Evolutionary conservation across 2,888 invertebrate genomes (phyloP).

Genomic region (Andrena dorsata): DNA sequence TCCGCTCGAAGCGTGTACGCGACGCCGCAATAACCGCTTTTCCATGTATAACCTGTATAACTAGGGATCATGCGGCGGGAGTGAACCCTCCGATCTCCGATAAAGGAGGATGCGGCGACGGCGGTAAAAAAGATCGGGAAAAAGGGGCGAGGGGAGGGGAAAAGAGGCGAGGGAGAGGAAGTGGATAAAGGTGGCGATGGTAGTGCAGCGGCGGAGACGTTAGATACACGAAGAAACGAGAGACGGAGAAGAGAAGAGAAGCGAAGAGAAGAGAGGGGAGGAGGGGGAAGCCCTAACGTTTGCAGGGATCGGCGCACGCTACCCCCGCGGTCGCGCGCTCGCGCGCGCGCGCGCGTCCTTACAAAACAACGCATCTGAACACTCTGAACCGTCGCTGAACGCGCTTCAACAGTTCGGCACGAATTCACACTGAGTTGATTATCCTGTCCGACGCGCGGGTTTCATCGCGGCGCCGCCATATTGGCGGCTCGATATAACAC

Average conservation of each 20-base stretch:
- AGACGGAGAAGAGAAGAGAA: constrained; percentile 30
- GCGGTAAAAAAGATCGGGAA: constrained; percentile 2
- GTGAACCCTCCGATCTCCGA: constrained; percentile 54
- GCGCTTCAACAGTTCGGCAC: constrained; percentile 77
- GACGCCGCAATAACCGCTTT: constrained; percentile 13
- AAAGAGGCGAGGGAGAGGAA: constrained; percentile 17
- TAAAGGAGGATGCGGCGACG: constrained; percentile 39
- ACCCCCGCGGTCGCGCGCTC: constrained; percentile 61
- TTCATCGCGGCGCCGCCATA: constrained; percentile 73
- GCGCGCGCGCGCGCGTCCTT: constrained; percentile 70
- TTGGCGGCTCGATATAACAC: constrained; percentile 73
- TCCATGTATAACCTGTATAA: constrained; percentile 29
- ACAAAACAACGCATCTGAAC: constrained; percentile 79
- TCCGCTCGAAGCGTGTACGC: constrained; percentile 37
- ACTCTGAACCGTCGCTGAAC: constrained; percentile 78
- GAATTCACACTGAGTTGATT: constrained; percentile 75
- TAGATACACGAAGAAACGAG: constrained; percentile 36
- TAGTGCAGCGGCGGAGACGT: constrained; percentile 46
- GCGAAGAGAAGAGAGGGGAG: constrained; percentile 19
- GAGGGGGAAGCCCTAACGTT: constrained; percentile 54
- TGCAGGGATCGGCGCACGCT: constrained; percentile 73
- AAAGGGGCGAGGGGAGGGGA: not conserved
- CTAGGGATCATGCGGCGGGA: constrained; percentile 26
- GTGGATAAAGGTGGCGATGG: constrained; percentile 49
- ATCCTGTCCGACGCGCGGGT: constrained; percentile 70